These are phyloP conservation scores for Nymphalis urticae DNA, from an alignment of 2,888 invertebrate genomes.

Conservation along the genomic window DNA sequence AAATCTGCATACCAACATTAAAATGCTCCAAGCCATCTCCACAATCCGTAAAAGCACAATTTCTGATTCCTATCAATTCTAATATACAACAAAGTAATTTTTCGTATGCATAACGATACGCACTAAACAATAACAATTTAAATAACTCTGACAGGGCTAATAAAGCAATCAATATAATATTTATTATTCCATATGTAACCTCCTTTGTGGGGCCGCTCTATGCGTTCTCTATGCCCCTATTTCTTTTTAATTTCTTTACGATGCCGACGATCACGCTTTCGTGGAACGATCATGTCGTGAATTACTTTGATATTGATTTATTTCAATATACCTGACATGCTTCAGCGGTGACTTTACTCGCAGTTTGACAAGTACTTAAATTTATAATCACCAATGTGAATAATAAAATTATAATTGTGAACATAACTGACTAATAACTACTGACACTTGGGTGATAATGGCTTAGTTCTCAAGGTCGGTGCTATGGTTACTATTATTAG, in stretches of 20 bases:
- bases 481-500: too few relatives aligned
- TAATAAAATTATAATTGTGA: too few relatives aligned
- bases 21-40: too few relatives aligned
- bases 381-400: too few relatives aligned
- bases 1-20: too few relatives aligned
- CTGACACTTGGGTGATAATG: too few relatives aligned
- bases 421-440: too few relatives aligned
- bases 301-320: slow-evolving; percentile 20
- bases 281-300: slow-evolving; percentile 51
- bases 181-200: slow-evolving; percentile 56
- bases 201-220: slow-evolving; percentile 44
- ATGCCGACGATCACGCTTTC: slow-evolving; percentile 58
- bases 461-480: too few relatives aligned
- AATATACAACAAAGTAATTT: background rate
- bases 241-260: slow-evolving; percentile 74
- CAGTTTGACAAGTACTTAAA: too few relatives aligned
- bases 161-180: slow-evolving; percentile 58
- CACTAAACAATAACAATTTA: slow-evolving; percentile 43
- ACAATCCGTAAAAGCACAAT: too few relatives aligned
- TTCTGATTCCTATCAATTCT: background rate
- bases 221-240: slow-evolving; percentile 61
- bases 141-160: slow-evolving; percentile 47
- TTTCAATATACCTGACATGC: background rate
- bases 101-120: slow-evolving; percentile 30
- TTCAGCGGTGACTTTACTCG: background rate